phyloP scores from a whole-genome alignment of 2,888 invertebrate genomes.

The Leucoptera coffeella region DNA sequence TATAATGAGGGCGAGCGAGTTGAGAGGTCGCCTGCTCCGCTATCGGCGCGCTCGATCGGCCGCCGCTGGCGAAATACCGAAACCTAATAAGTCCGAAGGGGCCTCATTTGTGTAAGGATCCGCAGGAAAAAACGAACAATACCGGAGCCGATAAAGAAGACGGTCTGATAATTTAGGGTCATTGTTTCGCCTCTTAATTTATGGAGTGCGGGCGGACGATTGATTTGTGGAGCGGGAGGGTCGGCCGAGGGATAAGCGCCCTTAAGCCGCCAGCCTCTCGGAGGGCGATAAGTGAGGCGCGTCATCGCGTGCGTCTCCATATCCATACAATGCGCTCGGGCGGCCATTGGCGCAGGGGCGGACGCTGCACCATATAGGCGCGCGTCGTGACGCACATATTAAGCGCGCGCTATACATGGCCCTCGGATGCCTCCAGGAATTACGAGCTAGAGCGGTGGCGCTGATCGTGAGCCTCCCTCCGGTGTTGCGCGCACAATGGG shows the following conservation, averaged over 20 bases:
- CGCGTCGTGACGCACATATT: conserved; percentile 50
- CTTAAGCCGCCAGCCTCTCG: conserved; percentile 16
- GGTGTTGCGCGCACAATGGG: conserved; percentile 22
- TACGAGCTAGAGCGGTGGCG: conserved; percentile 34
- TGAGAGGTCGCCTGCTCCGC: conserved; percentile 15
- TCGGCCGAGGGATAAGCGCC: conserved; percentile 30
- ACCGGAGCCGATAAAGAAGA: conserved; percentile 35
- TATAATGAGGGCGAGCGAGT: conserved; percentile 30
- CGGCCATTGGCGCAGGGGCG: conserved; percentile 24
- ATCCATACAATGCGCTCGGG: conserved; percentile 45
- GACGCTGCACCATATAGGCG: conserved; percentile 32
- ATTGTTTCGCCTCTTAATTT: conserved; percentile 47
- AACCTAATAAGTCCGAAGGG: conserved; percentile 43
- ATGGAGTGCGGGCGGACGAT: conserved; percentile 45
- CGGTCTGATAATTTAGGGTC: conserved; percentile 50
- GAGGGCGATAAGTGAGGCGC: conserved; percentile 6
- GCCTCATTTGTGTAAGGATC: conserved; percentile 48
- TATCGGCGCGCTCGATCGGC: conserved; percentile 40
- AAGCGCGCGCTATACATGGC: conserved; percentile 45
- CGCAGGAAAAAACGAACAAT: conserved; percentile 34
- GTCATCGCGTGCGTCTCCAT: conserved; percentile 17
- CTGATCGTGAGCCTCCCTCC: conserved; percentile 34
- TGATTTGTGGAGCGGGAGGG: conserved; percentile 41
- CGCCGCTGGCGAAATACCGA: conserved; percentile 35
- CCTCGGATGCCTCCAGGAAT: conserved; percentile 21